Evolutionary conservation across 2,797 vertebrate genomes (phyloP).

Genomic region (Hyperoplus immaculatus): DNA sequence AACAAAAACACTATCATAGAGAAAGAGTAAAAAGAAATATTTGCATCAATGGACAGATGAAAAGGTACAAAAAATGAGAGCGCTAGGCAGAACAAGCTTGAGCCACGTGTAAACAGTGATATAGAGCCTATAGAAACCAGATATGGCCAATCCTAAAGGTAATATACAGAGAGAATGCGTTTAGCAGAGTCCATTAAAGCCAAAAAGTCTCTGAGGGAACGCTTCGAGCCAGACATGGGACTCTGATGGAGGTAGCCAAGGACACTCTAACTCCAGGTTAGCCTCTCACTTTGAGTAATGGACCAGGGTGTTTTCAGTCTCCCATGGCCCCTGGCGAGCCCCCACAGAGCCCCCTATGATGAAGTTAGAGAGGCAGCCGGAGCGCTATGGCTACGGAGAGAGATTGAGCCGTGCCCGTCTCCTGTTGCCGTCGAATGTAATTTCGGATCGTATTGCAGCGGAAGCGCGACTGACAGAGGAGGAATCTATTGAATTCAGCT

Average conservation of each 20-base stretch:
- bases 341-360: conserved; percentile 73
- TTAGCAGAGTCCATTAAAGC: conserved; percentile 86
- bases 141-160: conserved; percentile 78
- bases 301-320: conserved; percentile 81
- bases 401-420: conserved; percentile 70
- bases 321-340: conserved; percentile 73
- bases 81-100: conserved; percentile 45
- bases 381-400: conserved; percentile 46
- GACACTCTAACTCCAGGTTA: conserved; percentile 81
- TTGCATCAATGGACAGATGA: conserved; percentile 11
- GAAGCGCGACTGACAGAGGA: conserved; percentile 79
- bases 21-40: conserved; percentile 23
- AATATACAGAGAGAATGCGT: conserved; percentile 82
- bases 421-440: conserved; percentile 82
- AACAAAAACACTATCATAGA: conserved; percentile 34
- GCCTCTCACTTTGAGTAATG: conserved; percentile 80
- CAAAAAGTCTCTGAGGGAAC: conserved; percentile 80
- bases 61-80: conserved; percentile 17
- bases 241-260: conserved; percentile 77
- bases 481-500: conserved; percentile 84
- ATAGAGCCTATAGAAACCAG: conserved; percentile 78
- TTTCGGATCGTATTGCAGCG: conserved; percentile 82
- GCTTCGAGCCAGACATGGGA: conserved; percentile 70
- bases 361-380: conserved; percentile 80
- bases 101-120: conserved; percentile 59